These are phyloP conservation scores for Tetramorium simillimum DNA, from an alignment of 1,140 invertebrate species.

Conservation along the genomic window DNA sequence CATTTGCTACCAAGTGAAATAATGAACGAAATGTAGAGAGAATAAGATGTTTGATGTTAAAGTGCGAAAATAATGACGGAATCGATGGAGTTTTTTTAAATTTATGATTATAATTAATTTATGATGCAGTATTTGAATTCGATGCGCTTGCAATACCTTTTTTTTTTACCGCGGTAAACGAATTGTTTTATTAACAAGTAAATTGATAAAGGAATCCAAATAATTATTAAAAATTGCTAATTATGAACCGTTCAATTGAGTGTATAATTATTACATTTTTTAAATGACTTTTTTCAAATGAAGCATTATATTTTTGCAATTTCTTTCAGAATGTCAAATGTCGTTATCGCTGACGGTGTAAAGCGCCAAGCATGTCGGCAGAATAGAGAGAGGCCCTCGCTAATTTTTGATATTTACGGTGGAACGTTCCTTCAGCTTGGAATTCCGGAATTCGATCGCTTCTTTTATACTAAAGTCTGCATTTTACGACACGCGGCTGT, in stretches of 20 bases:
- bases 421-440: neutral
- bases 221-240: neutral
- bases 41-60: neutral
- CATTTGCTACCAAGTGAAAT: neutral
- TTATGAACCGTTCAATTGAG: neutral
- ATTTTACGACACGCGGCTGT: constrained; percentile 4
- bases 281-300: neutral
- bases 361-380: neutral
- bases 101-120: neutral
- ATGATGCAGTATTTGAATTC: neutral
- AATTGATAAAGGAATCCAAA: too few relatives aligned
- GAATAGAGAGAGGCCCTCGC: neutral
- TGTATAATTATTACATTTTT: neutral
- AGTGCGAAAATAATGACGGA: neutral
- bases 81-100: neutral
- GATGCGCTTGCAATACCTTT: neutral
- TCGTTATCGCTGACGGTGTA: neutral
- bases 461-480: constrained; percentile 19
- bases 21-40: neutral
- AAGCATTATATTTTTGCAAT: neutral
- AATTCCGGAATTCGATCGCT: neutral
- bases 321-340: neutral
- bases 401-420: neutral
- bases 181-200: neutral
- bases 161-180: neutral